These are phyloP conservation scores for Poeciliopsis infans DNA, from an alignment of 2,797 vertebrate species.

Conservation along the genomic window DNA sequence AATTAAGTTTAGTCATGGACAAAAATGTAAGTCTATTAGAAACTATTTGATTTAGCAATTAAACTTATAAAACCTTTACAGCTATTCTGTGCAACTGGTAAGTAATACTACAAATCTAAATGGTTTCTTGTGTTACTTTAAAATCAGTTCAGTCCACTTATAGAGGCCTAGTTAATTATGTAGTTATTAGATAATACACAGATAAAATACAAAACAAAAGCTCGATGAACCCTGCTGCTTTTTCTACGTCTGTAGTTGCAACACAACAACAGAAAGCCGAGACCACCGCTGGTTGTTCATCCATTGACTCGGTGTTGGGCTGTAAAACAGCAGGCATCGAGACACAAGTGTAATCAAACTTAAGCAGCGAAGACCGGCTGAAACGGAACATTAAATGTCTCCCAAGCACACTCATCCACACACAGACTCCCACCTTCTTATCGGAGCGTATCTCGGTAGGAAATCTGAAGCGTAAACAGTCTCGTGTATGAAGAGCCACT, in stretches of 20 bases:
- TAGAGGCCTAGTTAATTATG: neutral
- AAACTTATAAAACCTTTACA: neutral
- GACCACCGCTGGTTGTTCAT: constrained; percentile 15
- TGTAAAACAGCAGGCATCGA: neutral
- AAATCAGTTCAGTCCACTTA: neutral
- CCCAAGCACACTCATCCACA: neutral
- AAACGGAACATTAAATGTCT: constrained; percentile 20
- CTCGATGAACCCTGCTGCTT: neutral
- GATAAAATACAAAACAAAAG: neutral
- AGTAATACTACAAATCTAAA: neutral
- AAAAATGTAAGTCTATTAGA: neutral
- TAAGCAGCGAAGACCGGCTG: constrained; percentile 24
- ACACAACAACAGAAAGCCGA: constrained; percentile 31
- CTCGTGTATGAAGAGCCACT: constrained; percentile 7
- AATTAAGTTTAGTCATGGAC: neutral
- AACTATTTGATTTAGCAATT: neutral
- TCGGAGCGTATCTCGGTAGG: constrained; percentile 39
- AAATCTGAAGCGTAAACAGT: constrained; percentile 57
- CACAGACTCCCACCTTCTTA: constrained; percentile 18
- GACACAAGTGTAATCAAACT: constrained; percentile 20
- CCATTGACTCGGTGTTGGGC: constrained; percentile 9
- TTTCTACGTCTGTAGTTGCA: constrained; percentile 19
- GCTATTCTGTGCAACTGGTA: neutral
- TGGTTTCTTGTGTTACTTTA: neutral
- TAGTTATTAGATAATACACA: neutral